Percentiles rank a stretch among this genome's conserved stretches.
These are phyloP conservation scores for Phyllotis vaccarum DNA, from an alignment of 2,797 vertebrate genomes.

Conservation along the genomic window DNA sequence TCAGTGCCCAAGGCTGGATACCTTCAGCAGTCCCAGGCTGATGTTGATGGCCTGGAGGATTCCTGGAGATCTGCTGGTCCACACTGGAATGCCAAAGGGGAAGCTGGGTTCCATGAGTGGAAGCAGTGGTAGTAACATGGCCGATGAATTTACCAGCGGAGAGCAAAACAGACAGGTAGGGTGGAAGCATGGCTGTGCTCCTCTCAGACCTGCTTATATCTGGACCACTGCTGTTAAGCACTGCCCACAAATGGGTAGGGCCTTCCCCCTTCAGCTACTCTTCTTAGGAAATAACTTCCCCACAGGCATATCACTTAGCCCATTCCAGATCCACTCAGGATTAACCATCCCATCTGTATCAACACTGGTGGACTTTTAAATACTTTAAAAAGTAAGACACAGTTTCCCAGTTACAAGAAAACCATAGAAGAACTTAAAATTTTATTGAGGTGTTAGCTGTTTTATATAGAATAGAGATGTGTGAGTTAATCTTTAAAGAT, in stretches of 20 bases:
- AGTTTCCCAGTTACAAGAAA: not conserved
- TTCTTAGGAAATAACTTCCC: not conserved
- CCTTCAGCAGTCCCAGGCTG: not conserved
- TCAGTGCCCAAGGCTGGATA: not conserved
- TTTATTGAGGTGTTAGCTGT: not conserved
- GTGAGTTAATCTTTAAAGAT: conserved; percentile 40
- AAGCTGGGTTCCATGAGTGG: not conserved
- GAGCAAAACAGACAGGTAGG: not conserved
- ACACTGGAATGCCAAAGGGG: not conserved
- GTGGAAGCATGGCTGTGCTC: not conserved
- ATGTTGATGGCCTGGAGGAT: not conserved
- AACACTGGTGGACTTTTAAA: not conserved
- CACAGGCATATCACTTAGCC: not conserved
- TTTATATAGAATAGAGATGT: not conserved
- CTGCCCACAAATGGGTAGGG: not conserved
- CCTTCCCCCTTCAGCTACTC: not conserved
- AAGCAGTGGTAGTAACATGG: not conserved
- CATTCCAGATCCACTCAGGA: not conserved
- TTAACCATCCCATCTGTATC: not conserved
- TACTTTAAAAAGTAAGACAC: not conserved
- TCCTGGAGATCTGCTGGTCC: not conserved
- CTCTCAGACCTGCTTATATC: not conserved
- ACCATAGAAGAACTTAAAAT: conserved; percentile 36
- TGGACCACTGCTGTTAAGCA: not conserved
- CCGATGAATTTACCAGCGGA: not conserved